Evolutionary conservation across 2,888 invertebrate species (phyloP), one percentile per base, ranked within the genome.

Genomic region (Lithosia quadra): DNA sequence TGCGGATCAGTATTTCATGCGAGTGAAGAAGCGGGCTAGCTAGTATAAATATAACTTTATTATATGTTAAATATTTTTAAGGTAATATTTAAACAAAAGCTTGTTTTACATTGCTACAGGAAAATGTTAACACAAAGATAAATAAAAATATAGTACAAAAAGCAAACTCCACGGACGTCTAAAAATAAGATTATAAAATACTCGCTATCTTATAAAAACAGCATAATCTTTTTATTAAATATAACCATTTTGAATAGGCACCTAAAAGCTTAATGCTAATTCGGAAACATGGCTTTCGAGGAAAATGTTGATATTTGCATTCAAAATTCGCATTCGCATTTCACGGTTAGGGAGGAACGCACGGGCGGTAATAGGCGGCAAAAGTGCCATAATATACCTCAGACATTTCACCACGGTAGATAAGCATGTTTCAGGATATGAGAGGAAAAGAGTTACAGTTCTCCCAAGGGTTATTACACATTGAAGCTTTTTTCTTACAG

Each of bases 251-350:
- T 69, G 63, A 62, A 69, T 65, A 66, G 53, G 28, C 65, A 69
- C 49, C 49, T 49, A 73, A 72, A 74, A 72, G 74, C 73, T 76
- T 75, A 74, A 60, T 72, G 74, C 75, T 83, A 80, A 84, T 85
- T 84, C 76, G 67, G 74, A 72, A 81, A 78, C 75, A 81, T 80
- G 78, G 80, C 75, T 74, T 65, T 75, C 67, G 71, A 63, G 74
- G 76, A 1, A 76, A 80, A 79, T 78, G 77, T 72, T 65, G 76
- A 77, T 78, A 84, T 87, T 86, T 83, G 82, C 85, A 85, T 87
- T 81, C 75, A 79, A 83, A 87, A 83, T 71, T 74, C 66, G 66
- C 64, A 74, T 73, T 78, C 82, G 76, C 74, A 72, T 67, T 68
- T 73, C 62, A 55, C 33, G 33, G n/a, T 49, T 43, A 49, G n/a